These are phyloP conservation scores for Oncorhynchus kisutch DNA, from an alignment of 2,113 vertebrate species.

Conservation along the genomic window DNA sequence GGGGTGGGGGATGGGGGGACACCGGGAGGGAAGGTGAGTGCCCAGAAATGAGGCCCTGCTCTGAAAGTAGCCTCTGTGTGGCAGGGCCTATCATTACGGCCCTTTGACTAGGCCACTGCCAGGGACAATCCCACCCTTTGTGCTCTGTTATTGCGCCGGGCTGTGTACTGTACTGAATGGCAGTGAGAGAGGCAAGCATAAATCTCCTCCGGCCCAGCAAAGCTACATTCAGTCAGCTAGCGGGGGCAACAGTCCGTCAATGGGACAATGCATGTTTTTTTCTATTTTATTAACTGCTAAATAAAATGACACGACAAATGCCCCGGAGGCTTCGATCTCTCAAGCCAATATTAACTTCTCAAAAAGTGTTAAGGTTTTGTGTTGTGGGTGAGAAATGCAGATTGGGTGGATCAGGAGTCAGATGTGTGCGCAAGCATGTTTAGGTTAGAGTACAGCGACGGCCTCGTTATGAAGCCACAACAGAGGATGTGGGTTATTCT, in stretches of 20 bases:
- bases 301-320: slow-evolving; percentile 52
- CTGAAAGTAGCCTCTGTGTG: neutral
- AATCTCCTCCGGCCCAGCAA: neutral
- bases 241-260: slow-evolving; percentile 43
- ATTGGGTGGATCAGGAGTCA: slow-evolving; percentile 39
- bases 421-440: slow-evolving; percentile 54
- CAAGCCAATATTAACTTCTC: slow-evolving; percentile 28
- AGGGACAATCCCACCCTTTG: slow-evolving; percentile 68
- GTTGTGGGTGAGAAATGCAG: slow-evolving; percentile 16
- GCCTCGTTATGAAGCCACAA: slow-evolving; percentile 52
- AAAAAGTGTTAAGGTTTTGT: neutral
- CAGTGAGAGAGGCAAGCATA: slow-evolving; percentile 2
- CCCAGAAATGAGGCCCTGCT: neutral
- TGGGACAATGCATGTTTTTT: slow-evolving; percentile 36
- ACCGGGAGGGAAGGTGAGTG: neutral
- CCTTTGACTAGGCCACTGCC: slow-evolving; percentile 52
- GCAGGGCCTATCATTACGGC: slow-evolving; percentile 11
- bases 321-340: slow-evolving; percentile 5
- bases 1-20: neutral
- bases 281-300: slow-evolving; percentile 60
- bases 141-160: slow-evolving; percentile 46
- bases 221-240: neutral
- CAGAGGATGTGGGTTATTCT: slow-evolving; percentile 68
- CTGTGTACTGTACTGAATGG: slow-evolving; percentile 70
- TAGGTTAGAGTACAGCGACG: slow-evolving; percentile 44